Conservation (phyloP, 2,113 vertebrate species). For the Fulmarus glacialis region DNA sequence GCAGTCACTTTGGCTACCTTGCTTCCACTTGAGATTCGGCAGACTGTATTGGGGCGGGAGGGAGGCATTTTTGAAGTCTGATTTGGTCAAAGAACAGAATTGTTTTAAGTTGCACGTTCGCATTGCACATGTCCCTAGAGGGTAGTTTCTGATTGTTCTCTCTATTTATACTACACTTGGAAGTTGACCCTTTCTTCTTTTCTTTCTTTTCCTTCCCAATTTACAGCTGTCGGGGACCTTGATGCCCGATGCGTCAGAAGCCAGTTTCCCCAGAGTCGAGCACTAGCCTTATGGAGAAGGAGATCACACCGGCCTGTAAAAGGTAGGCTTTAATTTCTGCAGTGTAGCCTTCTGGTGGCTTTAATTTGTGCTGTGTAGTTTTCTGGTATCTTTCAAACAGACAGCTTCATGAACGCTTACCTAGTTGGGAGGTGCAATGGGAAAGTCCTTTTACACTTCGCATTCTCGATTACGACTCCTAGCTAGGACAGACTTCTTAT, state of each 20-base stretch:
- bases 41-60: not conserved
- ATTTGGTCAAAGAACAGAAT: not conserved
- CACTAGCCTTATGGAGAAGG: conserved; percentile 33
- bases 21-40: not conserved
- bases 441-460: not conserved
- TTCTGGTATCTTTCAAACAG: not conserved
- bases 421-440: not conserved
- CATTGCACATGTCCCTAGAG: not conserved
- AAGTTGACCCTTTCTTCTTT: not conserved
- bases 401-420: not conserved
- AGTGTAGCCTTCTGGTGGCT: not conserved
- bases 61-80: not conserved
- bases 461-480: fast-evolving
- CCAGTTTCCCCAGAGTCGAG: conserved; percentile 63
- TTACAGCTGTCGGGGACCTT: conserved; percentile 57
- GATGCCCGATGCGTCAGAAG: conserved; percentile 46
- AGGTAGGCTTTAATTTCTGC: conserved; percentile 10
- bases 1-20: not conserved
- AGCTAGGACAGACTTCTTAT: not conserved
- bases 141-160: not conserved
- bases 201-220: not conserved
- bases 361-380: not conserved
- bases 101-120: not conserved
- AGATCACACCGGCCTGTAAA: not conserved
- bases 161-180: not conserved